Evolutionary conservation across 2,888 invertebrate genomes (phyloP).

Genomic region (Macaria notata): DNA sequence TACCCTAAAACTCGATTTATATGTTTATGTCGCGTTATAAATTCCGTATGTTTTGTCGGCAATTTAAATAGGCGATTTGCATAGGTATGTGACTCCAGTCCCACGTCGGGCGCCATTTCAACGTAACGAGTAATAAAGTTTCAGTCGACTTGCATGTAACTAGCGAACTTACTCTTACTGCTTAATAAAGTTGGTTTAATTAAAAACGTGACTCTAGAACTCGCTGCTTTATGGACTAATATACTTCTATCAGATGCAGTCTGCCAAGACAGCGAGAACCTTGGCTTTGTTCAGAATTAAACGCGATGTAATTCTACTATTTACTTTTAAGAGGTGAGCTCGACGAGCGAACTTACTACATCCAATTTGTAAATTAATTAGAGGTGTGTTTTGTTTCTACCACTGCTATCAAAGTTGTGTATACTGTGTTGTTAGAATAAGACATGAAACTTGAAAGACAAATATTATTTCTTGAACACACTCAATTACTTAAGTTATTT

Average conservation of each 20-base stretch:
- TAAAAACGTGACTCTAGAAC: conserved; percentile 64
- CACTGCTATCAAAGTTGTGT: no score
- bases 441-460: no score
- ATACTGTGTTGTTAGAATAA: no score
- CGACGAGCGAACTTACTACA: no score
- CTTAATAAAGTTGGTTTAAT: conserved; percentile 60
- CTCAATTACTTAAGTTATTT: no score
- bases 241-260: conserved; percentile 35
- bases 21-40: conserved; percentile 42
- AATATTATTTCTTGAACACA: no score
- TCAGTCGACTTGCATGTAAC: conserved; percentile 52
- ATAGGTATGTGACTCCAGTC: conserved; percentile 28
- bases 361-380: no score
- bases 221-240: conserved; percentile 33
- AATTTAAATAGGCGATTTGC: conserved; percentile 32
- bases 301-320: conserved; percentile 29
- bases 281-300: conserved; percentile 27
- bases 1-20: conserved; percentile 46
- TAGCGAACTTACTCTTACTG: conserved; percentile 50
- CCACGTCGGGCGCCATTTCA: conserved; percentile 48
- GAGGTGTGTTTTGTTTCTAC: no score
- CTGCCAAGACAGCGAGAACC: conserved; percentile 27
- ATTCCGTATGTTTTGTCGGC: conserved; percentile 37
- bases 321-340: conserved; percentile 3
- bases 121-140: conserved; percentile 46